Percentiles rank a stretch among this genome's conserved stretches.
These are phyloP conservation scores for Centropus unirufus DNA, from an alignment of 2,113 vertebrate genomes.

Conservation along the genomic window DNA sequence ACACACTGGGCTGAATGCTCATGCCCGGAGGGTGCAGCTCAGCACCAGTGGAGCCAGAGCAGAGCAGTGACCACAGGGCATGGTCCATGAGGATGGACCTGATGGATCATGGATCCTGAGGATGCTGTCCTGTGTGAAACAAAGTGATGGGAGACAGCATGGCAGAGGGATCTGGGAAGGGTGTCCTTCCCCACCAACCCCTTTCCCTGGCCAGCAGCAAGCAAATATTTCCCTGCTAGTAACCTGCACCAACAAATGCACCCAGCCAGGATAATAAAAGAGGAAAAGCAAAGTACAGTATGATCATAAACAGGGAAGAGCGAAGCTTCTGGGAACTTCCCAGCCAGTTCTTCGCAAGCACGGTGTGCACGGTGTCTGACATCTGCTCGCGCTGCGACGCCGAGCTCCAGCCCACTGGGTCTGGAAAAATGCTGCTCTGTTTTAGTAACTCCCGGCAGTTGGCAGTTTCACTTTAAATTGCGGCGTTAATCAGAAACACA, in stretches of 20 bases:
- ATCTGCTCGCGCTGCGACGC: slow-evolving; percentile 59
- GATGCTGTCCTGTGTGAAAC: not conserved
- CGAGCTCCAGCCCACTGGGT: slow-evolving; percentile 21
- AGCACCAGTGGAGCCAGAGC: not conserved
- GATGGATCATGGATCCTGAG: no score
- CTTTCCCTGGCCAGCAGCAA: not conserved
- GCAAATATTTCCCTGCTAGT: not conserved
- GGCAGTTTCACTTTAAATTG: slow-evolving; percentile 73
- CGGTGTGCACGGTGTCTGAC: slow-evolving; percentile 5
- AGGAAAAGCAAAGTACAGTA: not conserved
- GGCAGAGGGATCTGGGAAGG: not conserved
- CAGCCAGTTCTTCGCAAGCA: not conserved
- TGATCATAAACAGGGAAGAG: accelerated
- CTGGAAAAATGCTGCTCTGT: slow-evolving; percentile 62
- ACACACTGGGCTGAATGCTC: accelerated
- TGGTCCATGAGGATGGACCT: accelerated
- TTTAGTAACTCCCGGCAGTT: slow-evolving; percentile 61
- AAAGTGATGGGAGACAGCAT: not conserved
- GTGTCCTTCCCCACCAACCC: not conserved
- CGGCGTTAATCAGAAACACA: slow-evolving; percentile 83
- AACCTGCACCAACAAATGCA: not conserved
- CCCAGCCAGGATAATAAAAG: not conserved
- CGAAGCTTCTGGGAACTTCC: not conserved
- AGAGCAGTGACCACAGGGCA: not conserved
- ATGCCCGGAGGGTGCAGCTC: not conserved